These are phyloP conservation scores for Chionoecetes opilio DNA, from an alignment of 1,140 invertebrate genomes.

Conservation along the genomic window DNA sequence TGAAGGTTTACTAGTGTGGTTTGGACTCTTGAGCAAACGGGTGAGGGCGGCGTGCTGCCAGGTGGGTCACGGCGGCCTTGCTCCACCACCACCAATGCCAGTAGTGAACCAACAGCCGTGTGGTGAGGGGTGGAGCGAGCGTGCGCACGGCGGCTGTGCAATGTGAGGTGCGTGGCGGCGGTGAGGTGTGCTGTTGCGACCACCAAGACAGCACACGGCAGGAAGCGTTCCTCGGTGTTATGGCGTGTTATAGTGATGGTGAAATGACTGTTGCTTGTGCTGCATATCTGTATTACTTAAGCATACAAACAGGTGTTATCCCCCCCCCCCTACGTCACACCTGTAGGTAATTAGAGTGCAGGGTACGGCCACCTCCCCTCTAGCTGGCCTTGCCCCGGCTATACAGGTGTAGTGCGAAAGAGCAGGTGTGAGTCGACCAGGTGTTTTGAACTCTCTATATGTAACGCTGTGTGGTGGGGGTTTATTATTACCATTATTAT, in stretches of 20 bases:
- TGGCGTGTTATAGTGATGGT: not conserved
- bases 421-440: not conserved
- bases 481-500: too few species aligned
- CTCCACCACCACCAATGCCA: not conserved
- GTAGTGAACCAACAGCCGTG: constrained; percentile 4
- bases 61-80: constrained; percentile 19
- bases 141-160: not conserved
- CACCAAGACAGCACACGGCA: not conserved
- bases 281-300: not conserved
- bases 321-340: not conserved
- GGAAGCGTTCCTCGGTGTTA: not conserved
- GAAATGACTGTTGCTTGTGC: not conserved
- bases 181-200: not conserved
- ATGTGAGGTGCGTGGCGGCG: not conserved
- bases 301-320: not conserved
- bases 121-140: not conserved
- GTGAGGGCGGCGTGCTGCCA: not conserved
- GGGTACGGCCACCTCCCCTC: not conserved
- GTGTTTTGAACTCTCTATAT: not conserved
- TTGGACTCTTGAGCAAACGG: not conserved
- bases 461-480: not conserved
- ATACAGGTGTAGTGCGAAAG: not conserved
- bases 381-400: not conserved
- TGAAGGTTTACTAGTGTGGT: constrained; percentile 19
- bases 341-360: not conserved